Percentiles rank a stretch among this genome's conserved stretches.
These are phyloP conservation scores for Pagetopsis macropterus DNA, from an alignment of 2,797 vertebrate species.

Conservation along the genomic window DNA sequence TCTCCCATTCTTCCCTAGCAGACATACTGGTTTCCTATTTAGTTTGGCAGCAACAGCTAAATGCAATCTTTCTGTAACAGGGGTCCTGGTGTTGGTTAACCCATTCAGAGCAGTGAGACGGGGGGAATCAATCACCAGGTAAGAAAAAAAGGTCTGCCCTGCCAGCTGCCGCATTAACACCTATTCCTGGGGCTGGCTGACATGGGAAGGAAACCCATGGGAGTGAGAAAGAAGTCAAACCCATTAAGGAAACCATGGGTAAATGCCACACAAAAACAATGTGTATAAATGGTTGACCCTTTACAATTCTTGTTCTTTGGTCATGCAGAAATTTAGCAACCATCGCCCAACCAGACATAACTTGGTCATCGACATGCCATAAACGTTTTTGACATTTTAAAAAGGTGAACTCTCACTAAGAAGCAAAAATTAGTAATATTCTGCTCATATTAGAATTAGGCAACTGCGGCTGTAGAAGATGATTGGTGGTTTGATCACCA, in stretches of 20 bases:
- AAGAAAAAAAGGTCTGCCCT: conserved; percentile 37
- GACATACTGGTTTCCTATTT: conserved; percentile 76
- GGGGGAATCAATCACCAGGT: conserved; percentile 74
- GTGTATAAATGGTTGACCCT: conserved; percentile 46
- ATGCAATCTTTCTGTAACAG: conserved; percentile 76
- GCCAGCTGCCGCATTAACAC: conserved; percentile 55
- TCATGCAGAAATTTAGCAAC: conserved; percentile 19
- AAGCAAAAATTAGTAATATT: background rate
- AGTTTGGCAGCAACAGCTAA: conserved; percentile 76
- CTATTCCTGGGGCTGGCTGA: conserved; percentile 40
- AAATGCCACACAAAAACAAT: conserved; percentile 56
- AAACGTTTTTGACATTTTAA: background rate
- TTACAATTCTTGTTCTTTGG: conserved; percentile 32
- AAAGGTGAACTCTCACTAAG: background rate
- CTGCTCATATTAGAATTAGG: background rate
- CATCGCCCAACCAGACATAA: conserved; percentile 2
- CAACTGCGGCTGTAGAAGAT: too few species aligned
- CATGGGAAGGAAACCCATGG: conserved; percentile 51
- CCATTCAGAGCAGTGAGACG: conserved; percentile 64
- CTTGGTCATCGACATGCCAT: background rate
- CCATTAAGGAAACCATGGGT: conserved; percentile 58
- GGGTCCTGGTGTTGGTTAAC: conserved; percentile 75
- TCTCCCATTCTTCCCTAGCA: conserved; percentile 44
- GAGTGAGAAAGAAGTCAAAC: conserved; percentile 64
- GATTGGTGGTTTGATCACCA: too few species aligned